Percentiles rank a stretch among this genome's conserved stretches.
Conservation (phyloP, 2,797 vertebrate genomes). For the Takifugu ocellatus region DNA sequence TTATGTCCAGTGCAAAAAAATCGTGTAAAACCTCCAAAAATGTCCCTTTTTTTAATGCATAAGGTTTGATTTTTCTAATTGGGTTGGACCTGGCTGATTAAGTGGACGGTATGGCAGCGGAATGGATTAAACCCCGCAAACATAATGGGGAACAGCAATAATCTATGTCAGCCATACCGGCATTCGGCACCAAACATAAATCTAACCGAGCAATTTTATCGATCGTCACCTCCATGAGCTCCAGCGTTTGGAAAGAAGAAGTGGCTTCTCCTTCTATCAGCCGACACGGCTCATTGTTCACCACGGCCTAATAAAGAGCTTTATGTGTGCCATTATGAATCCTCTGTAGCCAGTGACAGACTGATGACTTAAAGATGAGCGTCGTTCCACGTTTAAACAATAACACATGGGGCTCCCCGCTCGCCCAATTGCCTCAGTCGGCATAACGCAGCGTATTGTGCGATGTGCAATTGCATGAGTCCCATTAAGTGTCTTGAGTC, state of each 20-base stretch:
- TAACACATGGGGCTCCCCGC: slow-evolving; percentile 36
- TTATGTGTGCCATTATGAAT: slow-evolving; percentile 58
- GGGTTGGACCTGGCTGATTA: slow-evolving; percentile 13
- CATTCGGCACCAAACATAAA: slow-evolving; percentile 75
- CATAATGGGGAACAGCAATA: slow-evolving; percentile 49
- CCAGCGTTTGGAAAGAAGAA: slow-evolving; percentile 70
- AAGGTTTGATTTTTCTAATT: background rate
- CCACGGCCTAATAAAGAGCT: slow-evolving; percentile 81
- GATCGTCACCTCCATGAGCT: slow-evolving; percentile 78
- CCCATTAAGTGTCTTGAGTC: slow-evolving; percentile 13
- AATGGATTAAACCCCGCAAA: slow-evolving; percentile 32
- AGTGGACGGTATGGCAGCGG: slow-evolving; percentile 9
- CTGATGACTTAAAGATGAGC: slow-evolving; percentile 54
- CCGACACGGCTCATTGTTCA: slow-evolving; percentile 85
- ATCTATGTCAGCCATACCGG: slow-evolving; percentile 66
- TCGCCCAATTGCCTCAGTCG: slow-evolving; percentile 25
- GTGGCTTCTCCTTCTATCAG: slow-evolving; percentile 69
- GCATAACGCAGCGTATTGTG: slow-evolving; percentile 31
- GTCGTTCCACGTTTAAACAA: slow-evolving; percentile 50
- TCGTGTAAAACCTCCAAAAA: slow-evolving; percentile 12
- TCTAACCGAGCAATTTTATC: slow-evolving; percentile 84
- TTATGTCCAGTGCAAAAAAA: slow-evolving; percentile 17
- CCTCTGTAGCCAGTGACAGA: slow-evolving; percentile 44
- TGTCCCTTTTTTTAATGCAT: background rate
- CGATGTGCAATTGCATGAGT: slow-evolving; percentile 21